Base-by-base conservation (phyloP, 30 jellyfish, hydroid and myxozoan species). In the Morbakka virulenta region DNA sequence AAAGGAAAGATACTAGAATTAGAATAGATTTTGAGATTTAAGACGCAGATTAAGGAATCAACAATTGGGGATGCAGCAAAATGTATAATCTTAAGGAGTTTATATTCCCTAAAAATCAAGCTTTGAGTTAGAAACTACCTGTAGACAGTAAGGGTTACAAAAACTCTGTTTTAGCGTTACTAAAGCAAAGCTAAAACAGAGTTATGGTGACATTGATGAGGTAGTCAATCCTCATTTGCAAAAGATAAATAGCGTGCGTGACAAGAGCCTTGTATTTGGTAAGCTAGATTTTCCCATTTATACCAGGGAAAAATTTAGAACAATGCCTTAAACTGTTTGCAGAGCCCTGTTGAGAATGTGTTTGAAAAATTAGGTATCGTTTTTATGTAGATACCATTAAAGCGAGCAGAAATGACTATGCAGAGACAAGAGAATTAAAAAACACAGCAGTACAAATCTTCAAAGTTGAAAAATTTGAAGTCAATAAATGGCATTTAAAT, bases 141-240 rank as follows among this genome's bases (percentile, higher is more conserved):
- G 69, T 53, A 17, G 64, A 36, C 3, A 30, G 50, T 49, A 82
- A 76, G 28, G 88, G 88, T 3, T 76, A 62, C 36, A 70, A 61
- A 67, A 62, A 71, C n/a, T n/a, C n/a, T n/a, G n/a, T n/a, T n/a
- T n/a, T n/a, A n/a, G n/a, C n/a, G n/a, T n/a, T 35, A 74, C 88
- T 3, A 77, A 77, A 41, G 11, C 72, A 24, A 62, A 34, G 17
- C 35, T 62, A 33, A 27, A 77, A 62, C 35, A 35, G 13, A 77
- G 61, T 28, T 77, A 77, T 77, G 88, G 88, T 11, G 47, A 29
- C 3, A 49, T 83, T 11, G 61, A 70, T 64, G 88, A 77, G 28
- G 88, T 77, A 36, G 85, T 35, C 9, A 77, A 77, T 64, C 84
- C 88, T 11, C 88, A 77, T 0, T 34, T 77, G 9, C 85, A 62